These are phyloP conservation scores for Hyposoter didymator DNA, from an alignment of 2,888 invertebrate genomes.

Conservation along the genomic window DNA sequence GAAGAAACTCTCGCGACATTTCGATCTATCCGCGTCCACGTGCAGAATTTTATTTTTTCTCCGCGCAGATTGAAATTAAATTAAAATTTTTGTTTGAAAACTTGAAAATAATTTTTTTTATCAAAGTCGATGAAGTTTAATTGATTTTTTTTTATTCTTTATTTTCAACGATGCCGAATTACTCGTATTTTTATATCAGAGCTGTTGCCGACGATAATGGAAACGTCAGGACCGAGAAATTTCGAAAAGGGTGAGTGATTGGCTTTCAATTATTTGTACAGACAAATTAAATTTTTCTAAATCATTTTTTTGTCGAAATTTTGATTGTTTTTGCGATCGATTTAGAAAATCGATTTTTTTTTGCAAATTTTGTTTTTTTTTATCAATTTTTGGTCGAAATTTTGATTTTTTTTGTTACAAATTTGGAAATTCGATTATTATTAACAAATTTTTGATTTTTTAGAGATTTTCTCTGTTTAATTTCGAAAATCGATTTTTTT, in stretches of 20 bases:
- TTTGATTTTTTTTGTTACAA: too few species aligned
- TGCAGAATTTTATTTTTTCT: constrained; percentile 6
- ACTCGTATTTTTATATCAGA: constrained; percentile 79
- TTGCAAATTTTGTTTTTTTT: too few species aligned
- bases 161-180: constrained; percentile 74
- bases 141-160: not conserved
- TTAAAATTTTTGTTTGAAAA: not conserved
- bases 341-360: too few species aligned
- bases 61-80: not conserved
- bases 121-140: not conserved
- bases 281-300: too few species aligned
- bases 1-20: constrained; percentile 41
- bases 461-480: too few species aligned
- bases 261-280: not conserved
- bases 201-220: constrained; percentile 72
- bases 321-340: too few species aligned
- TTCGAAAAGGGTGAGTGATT: constrained; percentile 77
- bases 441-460: too few species aligned
- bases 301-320: too few species aligned
- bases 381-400: too few species aligned
- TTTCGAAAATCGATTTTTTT: too few species aligned
- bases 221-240: constrained; percentile 75
- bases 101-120: not conserved
- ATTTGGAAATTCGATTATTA: too few species aligned
- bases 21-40: constrained; percentile 12